Conservation (phyloP, 2,888 invertebrate species). For the Sarcophaga caerulescens region DNA sequence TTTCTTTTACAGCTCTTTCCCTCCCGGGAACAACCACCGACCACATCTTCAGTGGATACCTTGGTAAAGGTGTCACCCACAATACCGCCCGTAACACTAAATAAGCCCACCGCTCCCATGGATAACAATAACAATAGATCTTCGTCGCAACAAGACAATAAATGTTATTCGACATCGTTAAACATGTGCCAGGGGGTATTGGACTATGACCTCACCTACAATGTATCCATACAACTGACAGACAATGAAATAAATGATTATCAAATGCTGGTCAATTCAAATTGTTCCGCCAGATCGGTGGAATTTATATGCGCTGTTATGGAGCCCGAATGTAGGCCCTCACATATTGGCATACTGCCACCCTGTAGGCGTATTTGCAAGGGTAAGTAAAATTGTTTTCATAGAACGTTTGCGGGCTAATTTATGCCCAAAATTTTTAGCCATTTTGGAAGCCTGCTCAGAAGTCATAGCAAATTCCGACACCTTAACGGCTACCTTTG, state of each 20-base stretch:
- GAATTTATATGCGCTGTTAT: conserved; percentile 85
- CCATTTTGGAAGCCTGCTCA: conserved; percentile 85
- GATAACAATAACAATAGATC: conserved; percentile 69
- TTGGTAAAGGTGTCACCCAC: conserved; percentile 84
- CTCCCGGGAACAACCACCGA: conserved; percentile 43
- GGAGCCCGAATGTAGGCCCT: conserved; percentile 86
- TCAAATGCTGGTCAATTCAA: conserved; percentile 84
- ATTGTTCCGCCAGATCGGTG: conserved; percentile 84
- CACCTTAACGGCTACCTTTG: conserved; percentile 83
- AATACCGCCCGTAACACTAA: conserved; percentile 82
- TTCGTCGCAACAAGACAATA: conserved; percentile 71
- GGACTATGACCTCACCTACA: conserved; percentile 86
- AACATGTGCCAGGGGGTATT: conserved; percentile 84
- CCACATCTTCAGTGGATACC: conserved; percentile 47
- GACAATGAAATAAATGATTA: conserved; percentile 82
- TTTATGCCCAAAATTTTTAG: conserved; percentile 76
- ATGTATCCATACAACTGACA: conserved; percentile 73
- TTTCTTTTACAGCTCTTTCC: conserved; percentile 61
- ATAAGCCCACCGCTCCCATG: conserved; percentile 74
- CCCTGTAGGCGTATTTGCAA: conserved; percentile 86
- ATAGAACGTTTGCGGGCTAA: not conserved
- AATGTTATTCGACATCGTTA: conserved; percentile 79
- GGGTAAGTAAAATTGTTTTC: conserved; percentile 80
- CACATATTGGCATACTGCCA: conserved; percentile 83
- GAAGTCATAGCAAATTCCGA: conserved; percentile 83